Evolutionary conservation across 2,888 invertebrate species (phyloP), one percentile per base, ranked within the genome.

Genomic region (Stenichneumon culpator): DNA sequence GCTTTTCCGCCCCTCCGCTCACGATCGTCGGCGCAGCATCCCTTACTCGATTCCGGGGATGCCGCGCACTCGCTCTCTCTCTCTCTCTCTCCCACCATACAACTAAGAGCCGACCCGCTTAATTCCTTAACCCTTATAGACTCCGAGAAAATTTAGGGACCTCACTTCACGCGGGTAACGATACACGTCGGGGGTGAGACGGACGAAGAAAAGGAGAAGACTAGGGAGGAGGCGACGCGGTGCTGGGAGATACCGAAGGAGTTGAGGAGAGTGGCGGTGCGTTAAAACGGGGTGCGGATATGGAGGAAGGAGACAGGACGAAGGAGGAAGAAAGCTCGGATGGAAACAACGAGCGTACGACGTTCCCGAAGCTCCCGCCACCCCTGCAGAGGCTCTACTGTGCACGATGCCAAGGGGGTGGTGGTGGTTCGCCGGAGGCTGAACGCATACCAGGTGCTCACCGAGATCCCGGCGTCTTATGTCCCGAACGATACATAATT

Each of bases 401-500:
- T 68, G n/a, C 47, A 36, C 70, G 52, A 60, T 78, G 44, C 44
- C 44, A 14, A 44, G 14, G 44, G 44, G 44, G 77, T 67, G 78
- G 68, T 70, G 78, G 81, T 70, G 81, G 75, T 79, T 84, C 69
- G 68, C 84, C 74, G 52, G 68, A 87, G 89, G 84, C 87, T 79
- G 86, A 88, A 90, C 90, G 92, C 92, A 93, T 93, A 93, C 93
- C 94, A 94, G 94, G 94, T 94, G 94, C 92, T 93, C 92, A 89
- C 7, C 89, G 89, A 92, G 92, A 93, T 94, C 93, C 91, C 88
- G 88, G 93, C 93, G 92, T 93, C 94, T 94, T 94, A 93, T 90
- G 90, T 90, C 90, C 89, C 89, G 91, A 89, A 91, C 94, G 94
- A 94, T 94, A 93, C 94, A 94, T 94, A 94, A 94, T 94, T 94